Conservation (phyloP, 2,888 invertebrate species). For the Synanthedon tipuliformis region DNA sequence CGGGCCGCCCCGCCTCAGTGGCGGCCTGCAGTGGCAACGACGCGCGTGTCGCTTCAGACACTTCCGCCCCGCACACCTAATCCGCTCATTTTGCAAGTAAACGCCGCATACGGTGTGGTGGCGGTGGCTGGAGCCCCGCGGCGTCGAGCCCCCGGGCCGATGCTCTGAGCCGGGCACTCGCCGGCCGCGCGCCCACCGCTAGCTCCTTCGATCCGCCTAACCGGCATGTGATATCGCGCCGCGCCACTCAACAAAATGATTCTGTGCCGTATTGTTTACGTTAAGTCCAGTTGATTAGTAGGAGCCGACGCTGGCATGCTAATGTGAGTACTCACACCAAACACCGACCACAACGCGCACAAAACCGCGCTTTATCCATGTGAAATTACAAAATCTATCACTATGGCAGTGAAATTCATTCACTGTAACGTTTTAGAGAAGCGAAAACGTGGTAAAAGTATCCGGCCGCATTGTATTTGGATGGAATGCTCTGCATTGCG, state of each 20-base stretch:
- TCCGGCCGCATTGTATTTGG: not conserved
- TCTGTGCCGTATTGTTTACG: conserved; percentile 60
- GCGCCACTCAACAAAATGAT: conserved; percentile 45
- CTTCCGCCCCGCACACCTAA: conserved; percentile 61
- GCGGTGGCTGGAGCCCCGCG: conserved; percentile 36
- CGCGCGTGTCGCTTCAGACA: conserved; percentile 66
- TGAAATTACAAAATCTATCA: not conserved
- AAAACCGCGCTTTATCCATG: not conserved
- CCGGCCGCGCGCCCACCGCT: conserved; percentile 28
- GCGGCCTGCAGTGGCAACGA: conserved; percentile 66
- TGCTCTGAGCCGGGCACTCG: conserved; percentile 41
- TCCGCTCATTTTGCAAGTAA: conserved; percentile 60
- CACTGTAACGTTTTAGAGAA: not conserved
- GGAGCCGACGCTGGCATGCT: conserved; percentile 65
- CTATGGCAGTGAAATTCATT: not conserved
- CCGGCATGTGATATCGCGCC: conserved; percentile 50
- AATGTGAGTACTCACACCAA: conserved; percentile 51
- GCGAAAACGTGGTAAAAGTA: not conserved
- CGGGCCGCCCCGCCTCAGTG: conserved; percentile 69
- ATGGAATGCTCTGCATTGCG: conserved; percentile 50
- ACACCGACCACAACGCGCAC: not conserved
- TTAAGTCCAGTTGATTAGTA: conserved; percentile 62
- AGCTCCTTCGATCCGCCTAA: conserved; percentile 39
- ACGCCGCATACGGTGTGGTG: conserved; percentile 61
- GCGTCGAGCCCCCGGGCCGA: conserved; percentile 53